Conservation (phyloP, 2,888 invertebrate species). For the Drosophila planitibia region DNA sequence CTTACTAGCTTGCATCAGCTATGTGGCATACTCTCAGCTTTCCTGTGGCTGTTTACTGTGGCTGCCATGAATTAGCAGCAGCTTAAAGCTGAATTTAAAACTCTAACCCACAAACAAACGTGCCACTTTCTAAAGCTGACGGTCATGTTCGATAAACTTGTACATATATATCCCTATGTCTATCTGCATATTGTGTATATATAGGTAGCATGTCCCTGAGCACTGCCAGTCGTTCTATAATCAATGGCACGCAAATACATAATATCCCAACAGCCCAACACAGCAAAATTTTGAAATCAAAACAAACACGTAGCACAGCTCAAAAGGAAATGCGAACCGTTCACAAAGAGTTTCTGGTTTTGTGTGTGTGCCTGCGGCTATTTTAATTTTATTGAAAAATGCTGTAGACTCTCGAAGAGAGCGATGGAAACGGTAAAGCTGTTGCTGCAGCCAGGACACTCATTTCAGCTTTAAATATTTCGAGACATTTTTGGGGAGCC, state of each 20-base stretch:
- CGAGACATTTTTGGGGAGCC: slow-evolving; percentile 16
- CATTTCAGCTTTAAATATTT: slow-evolving; percentile 60
- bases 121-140: slow-evolving; percentile 18
- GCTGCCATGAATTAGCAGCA: slow-evolving; percentile 25
- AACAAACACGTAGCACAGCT: slow-evolving; percentile 58
- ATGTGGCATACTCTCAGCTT: slow-evolving; percentile 51
- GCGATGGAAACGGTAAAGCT: slow-evolving; percentile 9
- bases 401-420: slow-evolving; percentile 26
- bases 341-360: slow-evolving; percentile 24
- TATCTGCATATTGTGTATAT: neutral
- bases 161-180: neutral
- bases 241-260: slow-evolving; percentile 51
- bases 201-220: neutral
- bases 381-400: slow-evolving; percentile 56
- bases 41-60: slow-evolving; percentile 40
- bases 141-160: slow-evolving; percentile 9
- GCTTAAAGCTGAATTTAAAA: slow-evolving; percentile 50
- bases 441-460: slow-evolving; percentile 49
- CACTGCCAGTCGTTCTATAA: slow-evolving; percentile 25
- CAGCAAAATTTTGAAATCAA: slow-evolving; percentile 54
- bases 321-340: slow-evolving; percentile 17
- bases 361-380: slow-evolving; percentile 27
- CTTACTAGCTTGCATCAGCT: slow-evolving; percentile 17
- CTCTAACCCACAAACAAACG: slow-evolving; percentile 21
- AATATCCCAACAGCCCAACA: slow-evolving; percentile 38